A percentile compares a stretch with the other conserved stretches of the same genome.
These are phyloP conservation scores for Plotosus lineatus DNA, from an alignment of 2,113 vertebrate species.

Conservation along the genomic window DNA sequence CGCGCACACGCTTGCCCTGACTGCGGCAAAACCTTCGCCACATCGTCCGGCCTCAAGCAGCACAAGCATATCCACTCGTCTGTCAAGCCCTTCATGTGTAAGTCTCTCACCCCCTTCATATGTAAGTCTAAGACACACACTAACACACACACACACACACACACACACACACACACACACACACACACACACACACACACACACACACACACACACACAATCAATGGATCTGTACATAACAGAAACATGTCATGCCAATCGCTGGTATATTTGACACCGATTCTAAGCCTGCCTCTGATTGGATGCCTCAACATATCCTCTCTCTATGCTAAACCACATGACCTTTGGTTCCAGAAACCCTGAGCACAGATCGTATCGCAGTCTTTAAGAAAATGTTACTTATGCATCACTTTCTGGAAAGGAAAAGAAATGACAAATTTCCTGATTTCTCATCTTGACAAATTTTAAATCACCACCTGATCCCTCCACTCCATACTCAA, in stretches of 20 bases:
- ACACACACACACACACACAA: conserved; percentile 10
- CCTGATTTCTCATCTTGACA: neutral
- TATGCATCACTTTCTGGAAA: neutral
- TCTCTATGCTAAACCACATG: neutral
- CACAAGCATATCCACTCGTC: conserved; percentile 99
- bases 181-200: conserved; percentile 27
- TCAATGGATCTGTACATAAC: neutral
- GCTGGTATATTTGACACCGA: too few relatives aligned
- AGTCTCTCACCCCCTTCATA: conserved; percentile 87
- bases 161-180: conserved; percentile 36
- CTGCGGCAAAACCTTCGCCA: conserved; percentile 99
- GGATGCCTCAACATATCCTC: neutral
- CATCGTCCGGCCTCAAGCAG: conserved; percentile 98
- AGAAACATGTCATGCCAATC: too few relatives aligned
- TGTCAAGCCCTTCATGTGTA: conserved; percentile 99
- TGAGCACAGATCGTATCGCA: too few relatives aligned
- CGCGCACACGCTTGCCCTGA: conserved; percentile 97
- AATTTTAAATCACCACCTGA: neutral
- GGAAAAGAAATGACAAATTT: neutral
- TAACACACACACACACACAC: conserved; percentile 49
- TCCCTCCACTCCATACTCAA: neutral
- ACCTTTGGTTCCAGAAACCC: neutral
- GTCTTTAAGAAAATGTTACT: neutral
- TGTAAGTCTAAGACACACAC: conserved; percentile 74
- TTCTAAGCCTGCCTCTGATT: too few relatives aligned